phyloP scores from a whole-genome alignment of 2,888 invertebrate species.

The Heliconius ismenius region DNA sequence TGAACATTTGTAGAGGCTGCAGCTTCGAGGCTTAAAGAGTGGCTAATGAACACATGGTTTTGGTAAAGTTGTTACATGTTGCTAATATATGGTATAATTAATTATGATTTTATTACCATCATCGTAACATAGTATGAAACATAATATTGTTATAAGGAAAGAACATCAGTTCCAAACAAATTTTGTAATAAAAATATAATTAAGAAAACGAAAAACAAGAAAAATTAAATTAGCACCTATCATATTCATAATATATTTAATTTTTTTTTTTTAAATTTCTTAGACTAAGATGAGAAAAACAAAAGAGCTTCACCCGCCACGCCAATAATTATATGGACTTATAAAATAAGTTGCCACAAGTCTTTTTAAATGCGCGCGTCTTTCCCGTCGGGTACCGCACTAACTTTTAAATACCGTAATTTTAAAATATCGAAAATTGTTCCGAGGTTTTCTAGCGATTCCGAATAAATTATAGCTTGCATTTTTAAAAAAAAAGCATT shows the following conservation, averaged over 20 bases:
- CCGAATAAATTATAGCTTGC: conserved; percentile 18
- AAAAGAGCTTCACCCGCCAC: not conserved
- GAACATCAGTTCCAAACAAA: not conserved
- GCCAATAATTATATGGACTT: not conserved
- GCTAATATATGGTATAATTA: too few relatives aligned
- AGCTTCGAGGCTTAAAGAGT: not conserved
- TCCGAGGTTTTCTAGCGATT: conserved; percentile 6
- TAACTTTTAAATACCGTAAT: conserved; percentile 8
- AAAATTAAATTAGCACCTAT: not conserved
- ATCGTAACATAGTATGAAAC: too few relatives aligned
- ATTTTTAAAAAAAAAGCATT: conserved; percentile 3
- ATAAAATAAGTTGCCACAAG: not conserved
- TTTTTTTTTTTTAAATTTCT: not conserved
- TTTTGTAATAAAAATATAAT: not conserved
- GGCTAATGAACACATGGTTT: not conserved
- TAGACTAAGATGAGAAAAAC: not conserved
- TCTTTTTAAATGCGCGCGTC: not conserved
- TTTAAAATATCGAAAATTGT: conserved; percentile 4
- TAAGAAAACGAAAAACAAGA: not conserved
- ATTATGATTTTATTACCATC: too few relatives aligned
- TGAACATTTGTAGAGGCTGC: too few relatives aligned
- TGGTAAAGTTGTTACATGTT: not conserved
- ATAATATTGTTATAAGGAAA: not conserved
- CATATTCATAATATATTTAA: too few relatives aligned
- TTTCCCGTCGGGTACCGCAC: conserved; percentile 1